A percentile compares a stretch with the other conserved stretches of the same genome.
Evolutionary conservation across 2,113 vertebrate genomes (phyloP).

Genomic region (Zosterops japonicus): DNA sequence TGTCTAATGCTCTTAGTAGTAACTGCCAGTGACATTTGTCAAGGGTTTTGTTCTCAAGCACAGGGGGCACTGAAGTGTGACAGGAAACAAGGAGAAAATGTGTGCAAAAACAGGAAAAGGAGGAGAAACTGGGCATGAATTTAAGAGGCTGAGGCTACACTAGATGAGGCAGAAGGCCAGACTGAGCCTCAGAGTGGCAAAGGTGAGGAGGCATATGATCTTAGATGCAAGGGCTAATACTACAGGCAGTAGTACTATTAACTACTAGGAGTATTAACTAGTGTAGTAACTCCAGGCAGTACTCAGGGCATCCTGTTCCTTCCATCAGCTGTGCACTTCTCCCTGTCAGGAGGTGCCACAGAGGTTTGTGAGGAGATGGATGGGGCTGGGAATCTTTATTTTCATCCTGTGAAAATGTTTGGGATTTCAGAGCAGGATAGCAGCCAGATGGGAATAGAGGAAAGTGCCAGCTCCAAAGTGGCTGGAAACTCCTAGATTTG

Average conservation of each 20-base stretch:
- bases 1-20: neutral
- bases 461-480: neutral
- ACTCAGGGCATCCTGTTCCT: neutral
- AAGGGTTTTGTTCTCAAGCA: neutral
- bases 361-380: neutral
- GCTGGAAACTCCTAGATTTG: neutral
- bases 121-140: neutral
- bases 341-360: neutral
- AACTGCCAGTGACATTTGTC: neutral
- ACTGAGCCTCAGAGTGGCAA: neutral
- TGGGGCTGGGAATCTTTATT: neutral
- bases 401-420: neutral
- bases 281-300: neutral
- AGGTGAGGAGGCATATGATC: neutral
- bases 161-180: neutral
- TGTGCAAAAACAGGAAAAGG: conserved; percentile 41
- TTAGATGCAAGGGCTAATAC: neutral
- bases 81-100: conserved; percentile 9
- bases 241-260: neutral
- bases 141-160: neutral
- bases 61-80: neutral
- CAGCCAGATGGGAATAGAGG: neutral
- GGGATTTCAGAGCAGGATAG: neutral
- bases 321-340: neutral
- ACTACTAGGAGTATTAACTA: neutral